Evolutionary conservation across 2,113 vertebrate species (phyloP).

Genomic region (Hypomesus transpacificus): DNA sequence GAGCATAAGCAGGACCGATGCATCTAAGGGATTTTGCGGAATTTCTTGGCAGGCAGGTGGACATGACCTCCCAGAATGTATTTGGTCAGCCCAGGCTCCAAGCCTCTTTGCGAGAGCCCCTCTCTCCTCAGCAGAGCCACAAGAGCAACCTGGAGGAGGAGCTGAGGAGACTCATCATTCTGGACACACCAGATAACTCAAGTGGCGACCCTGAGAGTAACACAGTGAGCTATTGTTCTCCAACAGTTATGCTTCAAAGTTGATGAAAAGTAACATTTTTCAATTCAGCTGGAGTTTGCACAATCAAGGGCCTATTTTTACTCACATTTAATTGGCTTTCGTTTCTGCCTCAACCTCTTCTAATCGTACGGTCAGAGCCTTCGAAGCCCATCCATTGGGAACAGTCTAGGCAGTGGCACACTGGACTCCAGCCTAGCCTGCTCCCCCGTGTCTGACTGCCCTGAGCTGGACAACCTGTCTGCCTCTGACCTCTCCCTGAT

Average conservation of each 20-base stretch:
- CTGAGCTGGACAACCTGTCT: not conserved
- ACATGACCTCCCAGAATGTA: conserved; percentile 69
- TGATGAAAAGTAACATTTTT: too few species aligned
- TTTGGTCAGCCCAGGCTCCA: conserved; percentile 74
- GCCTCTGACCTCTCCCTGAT: conserved; percentile 9
- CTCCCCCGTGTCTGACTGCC: conserved; percentile 3
- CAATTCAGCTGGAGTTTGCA: not conserved
- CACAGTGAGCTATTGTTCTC: too few species aligned
- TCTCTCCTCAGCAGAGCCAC: conserved; percentile 66
- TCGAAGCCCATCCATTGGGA: not conserved
- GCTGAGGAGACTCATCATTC: conserved; percentile 77
- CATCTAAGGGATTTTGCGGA: too few species aligned
- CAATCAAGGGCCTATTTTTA: not conserved
- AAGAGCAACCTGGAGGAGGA: conserved; percentile 76
- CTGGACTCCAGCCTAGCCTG: not conserved
- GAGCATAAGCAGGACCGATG: too few species aligned
- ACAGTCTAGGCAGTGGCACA: not conserved
- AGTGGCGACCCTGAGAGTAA: conserved; percentile 40
- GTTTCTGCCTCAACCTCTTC: not conserved
- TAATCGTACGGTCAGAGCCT: not conserved
- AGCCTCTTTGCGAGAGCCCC: conserved; percentile 69
- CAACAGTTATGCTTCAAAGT: too few species aligned
- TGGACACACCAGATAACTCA: conserved; percentile 62
- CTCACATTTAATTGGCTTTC: not conserved
- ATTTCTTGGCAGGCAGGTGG: conserved; percentile 59